These are phyloP conservation scores for Proteles cristata DNA, from an alignment of 2,113 vertebrate genomes.

Conservation along the genomic window DNA sequence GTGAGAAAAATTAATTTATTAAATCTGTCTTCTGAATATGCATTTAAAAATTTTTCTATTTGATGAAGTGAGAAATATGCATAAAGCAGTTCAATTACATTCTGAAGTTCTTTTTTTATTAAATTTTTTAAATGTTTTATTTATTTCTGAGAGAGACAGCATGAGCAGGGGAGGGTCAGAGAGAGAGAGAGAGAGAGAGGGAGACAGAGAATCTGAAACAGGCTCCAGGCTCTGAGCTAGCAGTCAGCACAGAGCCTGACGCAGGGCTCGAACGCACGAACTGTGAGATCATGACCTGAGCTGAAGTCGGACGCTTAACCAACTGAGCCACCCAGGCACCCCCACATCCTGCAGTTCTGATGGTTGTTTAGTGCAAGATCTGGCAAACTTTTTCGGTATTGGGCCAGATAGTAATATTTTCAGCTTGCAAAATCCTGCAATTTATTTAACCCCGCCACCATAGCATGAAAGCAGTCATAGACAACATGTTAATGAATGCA, in stretches of 20 bases:
- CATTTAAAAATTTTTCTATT: neutral
- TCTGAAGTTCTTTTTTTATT: neutral
- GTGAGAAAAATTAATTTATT: neutral
- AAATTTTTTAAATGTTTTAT: no score
- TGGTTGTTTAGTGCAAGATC: neutral
- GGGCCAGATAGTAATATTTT: neutral
- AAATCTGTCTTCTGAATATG: neutral
- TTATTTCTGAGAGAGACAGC: no score
- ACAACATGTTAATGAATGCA: neutral
- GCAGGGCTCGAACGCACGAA: no score
- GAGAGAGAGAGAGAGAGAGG: no score
- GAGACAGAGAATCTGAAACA: no score
- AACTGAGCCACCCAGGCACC: no score
- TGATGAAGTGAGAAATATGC: neutral
- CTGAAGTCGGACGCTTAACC: no score
- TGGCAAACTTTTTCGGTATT: neutral
- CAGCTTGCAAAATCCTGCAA: neutral
- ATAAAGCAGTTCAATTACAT: neutral
- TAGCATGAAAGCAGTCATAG: neutral
- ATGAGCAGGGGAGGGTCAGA: no score
- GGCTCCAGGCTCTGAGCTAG: no score
- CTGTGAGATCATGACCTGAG: no score
- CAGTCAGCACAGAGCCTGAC: no score
- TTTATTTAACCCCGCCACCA: neutral
- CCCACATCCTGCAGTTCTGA: neutral